Base-by-base conservation (phyloP, 2,888 invertebrate genomes). In the Chelonus formosanus region DNA sequence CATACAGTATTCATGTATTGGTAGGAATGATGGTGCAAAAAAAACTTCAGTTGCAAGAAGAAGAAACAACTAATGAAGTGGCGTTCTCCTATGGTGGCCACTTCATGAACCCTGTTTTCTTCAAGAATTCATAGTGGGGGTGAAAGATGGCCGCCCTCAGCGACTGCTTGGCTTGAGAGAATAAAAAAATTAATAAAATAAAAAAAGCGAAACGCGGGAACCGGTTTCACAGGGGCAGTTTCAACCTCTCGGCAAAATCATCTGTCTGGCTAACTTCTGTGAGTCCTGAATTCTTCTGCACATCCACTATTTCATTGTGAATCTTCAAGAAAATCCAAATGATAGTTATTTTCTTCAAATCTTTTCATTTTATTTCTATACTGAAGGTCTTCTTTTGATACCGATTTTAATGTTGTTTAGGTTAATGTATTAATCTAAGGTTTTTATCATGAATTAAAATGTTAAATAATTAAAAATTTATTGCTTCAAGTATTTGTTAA, bases 181-280 rank as follows among this genome's bases (percentile, higher is more conserved):
- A 67, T 59, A 59, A 53, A 63, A 69, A 57, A 64, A 63, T 62
- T 66, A 57, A 60, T 62, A 57, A 47, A 61, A 57, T 60, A 65
- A 69, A 68, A 69, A 59, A 70, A 65, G 65, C 63, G 60, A 71
- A 67, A 67, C 63, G 63, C 64, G 65, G 63, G 65, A 79, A 80
- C 80, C 80, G 79, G 80, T 80, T 80, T 71, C 71, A 71, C 68
- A 61, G 71, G 68, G 74, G 67, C 69, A 60, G 64, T 73, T 75
- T 67, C 75, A 71, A 75, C 75, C 76, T 76, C 74, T 65, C 66
- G 73, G 72, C 77, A 65, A 75, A 78, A 76, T 74, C 75, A 77
- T 79, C 74, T 73, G 78, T 78, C 78, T 77, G 76, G 76, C 70
- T 73, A 69, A 67, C 70, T 70, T 69, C 72, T 65, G 69, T 61